Percentiles rank a stretch among this genome's conserved stretches.
Evolutionary conservation across 1,140 invertebrate species (phyloP).

Genomic region (Drosophila ogumai): DNA sequence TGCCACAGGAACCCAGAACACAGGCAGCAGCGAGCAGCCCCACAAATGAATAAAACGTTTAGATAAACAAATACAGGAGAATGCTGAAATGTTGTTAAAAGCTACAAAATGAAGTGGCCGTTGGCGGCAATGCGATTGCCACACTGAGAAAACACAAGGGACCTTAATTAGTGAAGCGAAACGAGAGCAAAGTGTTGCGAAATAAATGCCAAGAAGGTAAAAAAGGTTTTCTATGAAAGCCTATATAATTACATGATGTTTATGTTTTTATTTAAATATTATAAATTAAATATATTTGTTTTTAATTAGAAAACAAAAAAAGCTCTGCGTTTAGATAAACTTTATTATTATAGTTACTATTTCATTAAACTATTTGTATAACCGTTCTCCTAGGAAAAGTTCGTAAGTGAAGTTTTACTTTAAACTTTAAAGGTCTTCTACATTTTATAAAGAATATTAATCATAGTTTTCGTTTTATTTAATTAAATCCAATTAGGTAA

Average conservation of each 20-base stretch:
- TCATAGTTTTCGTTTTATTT: not conserved
- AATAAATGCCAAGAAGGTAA: not conserved
- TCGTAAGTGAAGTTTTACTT: too few species aligned
- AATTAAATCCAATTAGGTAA: not conserved
- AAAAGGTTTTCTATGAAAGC: not conserved
- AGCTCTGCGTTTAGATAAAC: too few species aligned
- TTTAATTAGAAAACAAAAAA: not conserved
- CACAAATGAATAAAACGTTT: constrained; percentile 80
- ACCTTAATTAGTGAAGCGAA: constrained; percentile 13
- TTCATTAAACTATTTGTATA: too few species aligned
- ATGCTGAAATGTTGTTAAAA: constrained; percentile 82
- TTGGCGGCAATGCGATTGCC: constrained; percentile 59
- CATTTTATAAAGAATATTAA: not conserved
- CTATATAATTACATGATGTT: too few species aligned
- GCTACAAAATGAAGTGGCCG: constrained; percentile 80
- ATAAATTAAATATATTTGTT: too few species aligned
- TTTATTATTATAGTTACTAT: too few species aligned
- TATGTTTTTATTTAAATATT: too few species aligned
- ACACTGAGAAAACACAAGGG: constrained; percentile 10
- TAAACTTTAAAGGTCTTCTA: not conserved
- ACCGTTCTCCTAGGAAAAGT: too few species aligned
- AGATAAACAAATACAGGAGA: constrained; percentile 81
- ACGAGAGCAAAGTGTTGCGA: not conserved
- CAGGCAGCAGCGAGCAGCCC: constrained; percentile 24
- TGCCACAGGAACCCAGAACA: constrained; percentile 25